phyloP scores from a whole-genome alignment of 2,888 invertebrate genomes.

The Blomia tropicalis region DNA sequence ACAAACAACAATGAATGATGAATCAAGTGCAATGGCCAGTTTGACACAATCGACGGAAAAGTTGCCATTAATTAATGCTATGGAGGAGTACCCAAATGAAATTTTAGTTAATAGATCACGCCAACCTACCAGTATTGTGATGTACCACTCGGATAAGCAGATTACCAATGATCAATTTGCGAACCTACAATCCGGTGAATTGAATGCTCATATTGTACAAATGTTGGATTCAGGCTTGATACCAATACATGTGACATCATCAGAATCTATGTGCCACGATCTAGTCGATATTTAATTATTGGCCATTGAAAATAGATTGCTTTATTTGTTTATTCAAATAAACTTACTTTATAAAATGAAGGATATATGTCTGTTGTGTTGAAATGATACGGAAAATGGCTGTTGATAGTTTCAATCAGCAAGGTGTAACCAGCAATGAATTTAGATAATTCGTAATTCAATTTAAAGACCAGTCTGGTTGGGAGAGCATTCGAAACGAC shows the following conservation, averaged over 20 bases:
- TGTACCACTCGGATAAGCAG: not conserved
- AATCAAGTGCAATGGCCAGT: not conserved
- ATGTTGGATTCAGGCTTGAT: not conserved
- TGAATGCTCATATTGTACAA: not conserved
- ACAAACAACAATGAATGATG: not conserved
- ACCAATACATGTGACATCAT: not conserved
- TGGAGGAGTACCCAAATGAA: not conserved
- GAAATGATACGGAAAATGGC: no score
- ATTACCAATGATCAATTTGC: not conserved
- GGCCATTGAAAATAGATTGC: not conserved
- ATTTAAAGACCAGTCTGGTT: no score
- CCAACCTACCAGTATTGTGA: not conserved
- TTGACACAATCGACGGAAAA: not conserved
- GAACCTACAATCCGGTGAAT: not conserved
- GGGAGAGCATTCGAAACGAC: no score
- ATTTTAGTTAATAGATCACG: not conserved
- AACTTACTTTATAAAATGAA: not conserved
- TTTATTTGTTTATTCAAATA: not conserved
- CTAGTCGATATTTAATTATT: slow-evolving; percentile 7
- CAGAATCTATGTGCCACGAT: not conserved
- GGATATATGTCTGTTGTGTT: not conserved
- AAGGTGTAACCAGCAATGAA: not conserved
- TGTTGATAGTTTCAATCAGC: no score
- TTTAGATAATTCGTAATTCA: not conserved
- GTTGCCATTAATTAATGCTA: not conserved